Evolutionary conservation across 2,888 invertebrate genomes (phyloP).

Genomic region (Aphidius colemani): DNA sequence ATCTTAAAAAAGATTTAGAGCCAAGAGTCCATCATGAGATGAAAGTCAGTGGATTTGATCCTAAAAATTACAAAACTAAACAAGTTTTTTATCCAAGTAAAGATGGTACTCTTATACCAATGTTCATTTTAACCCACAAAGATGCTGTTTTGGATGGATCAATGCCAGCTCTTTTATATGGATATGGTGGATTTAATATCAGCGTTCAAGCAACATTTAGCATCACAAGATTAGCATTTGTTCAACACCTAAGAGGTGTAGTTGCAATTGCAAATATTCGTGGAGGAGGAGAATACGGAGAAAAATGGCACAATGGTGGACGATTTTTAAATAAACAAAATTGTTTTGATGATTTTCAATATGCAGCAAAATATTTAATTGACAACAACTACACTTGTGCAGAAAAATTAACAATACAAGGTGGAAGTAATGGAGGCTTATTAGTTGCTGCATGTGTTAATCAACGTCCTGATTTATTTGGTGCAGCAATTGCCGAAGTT

Average conservation of each 20-base stretch:
- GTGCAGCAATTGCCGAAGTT: slow-evolving; percentile 90
- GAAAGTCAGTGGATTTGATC: slow-evolving; percentile 81
- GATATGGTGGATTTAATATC: slow-evolving; percentile 97
- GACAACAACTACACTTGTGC: slow-evolving; percentile 77
- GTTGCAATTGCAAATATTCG: slow-evolving; percentile 92
- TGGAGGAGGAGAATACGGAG: slow-evolving; percentile 97
- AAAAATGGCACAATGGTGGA: slow-evolving; percentile 95
- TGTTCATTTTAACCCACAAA: slow-evolving; percentile 73
- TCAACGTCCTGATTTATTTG: slow-evolving; percentile 93
- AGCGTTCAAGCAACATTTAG: slow-evolving; percentile 90
- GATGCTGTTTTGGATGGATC: slow-evolving; percentile 69
- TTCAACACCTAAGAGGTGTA: slow-evolving; percentile 87
- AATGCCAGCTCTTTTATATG: slow-evolving; percentile 88
- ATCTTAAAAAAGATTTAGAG: slow-evolving; percentile 71
- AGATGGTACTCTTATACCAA: slow-evolving; percentile 92
- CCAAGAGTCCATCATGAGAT: slow-evolving; percentile 75
- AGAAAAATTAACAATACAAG: slow-evolving; percentile 82
- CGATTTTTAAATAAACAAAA: slow-evolving; percentile 93
- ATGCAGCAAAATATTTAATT: slow-evolving; percentile 87
- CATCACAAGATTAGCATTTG: slow-evolving; percentile 82
- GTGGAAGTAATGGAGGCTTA: slow-evolving; percentile 96
- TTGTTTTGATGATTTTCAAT: slow-evolving; percentile 94
- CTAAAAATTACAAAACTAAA: slow-evolving; percentile 77
- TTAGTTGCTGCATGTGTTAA: slow-evolving; percentile 94
- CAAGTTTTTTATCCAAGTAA: slow-evolving; percentile 93